phyloP scores from a whole-genome alignment of 2,797 vertebrate species.

The Acridotheres tristis region DNA sequence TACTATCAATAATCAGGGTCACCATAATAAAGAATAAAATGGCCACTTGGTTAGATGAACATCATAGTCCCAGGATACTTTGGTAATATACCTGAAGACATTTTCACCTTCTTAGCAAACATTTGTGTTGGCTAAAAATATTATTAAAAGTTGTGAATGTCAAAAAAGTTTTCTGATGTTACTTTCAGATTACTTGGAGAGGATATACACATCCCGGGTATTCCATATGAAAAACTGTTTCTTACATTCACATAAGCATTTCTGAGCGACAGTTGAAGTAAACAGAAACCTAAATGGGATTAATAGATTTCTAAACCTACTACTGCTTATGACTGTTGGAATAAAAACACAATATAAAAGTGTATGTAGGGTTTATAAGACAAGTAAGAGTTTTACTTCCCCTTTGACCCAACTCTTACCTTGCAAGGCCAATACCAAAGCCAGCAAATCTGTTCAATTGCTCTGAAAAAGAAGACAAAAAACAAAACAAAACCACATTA shows the following conservation, averaged over 20 bases:
- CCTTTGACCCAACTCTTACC: slow-evolving; percentile 74
- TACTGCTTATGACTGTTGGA: neutral
- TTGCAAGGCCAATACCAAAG: slow-evolving; percentile 96
- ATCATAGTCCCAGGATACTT: neutral
- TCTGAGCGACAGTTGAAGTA: neutral
- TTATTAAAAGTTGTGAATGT: neutral
- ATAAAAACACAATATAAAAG: neutral
- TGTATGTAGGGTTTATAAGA: accelerated
- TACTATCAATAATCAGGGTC: neutral
- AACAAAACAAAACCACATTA: slow-evolving; percentile 59
- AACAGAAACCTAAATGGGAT: neutral
- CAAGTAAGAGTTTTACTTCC: neutral
- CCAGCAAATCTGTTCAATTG: slow-evolving; percentile 94
- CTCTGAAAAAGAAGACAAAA: slow-evolving; percentile 75
- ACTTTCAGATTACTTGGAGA: neutral
- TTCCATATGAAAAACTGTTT: neutral
- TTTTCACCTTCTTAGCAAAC: neutral
- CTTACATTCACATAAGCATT: neutral
- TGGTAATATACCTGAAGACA: neutral
- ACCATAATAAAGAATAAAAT: neutral
- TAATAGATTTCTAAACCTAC: neutral
- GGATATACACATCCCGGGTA: neutral
- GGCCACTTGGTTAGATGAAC: neutral
- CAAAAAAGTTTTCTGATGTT: neutral
- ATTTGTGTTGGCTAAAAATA: neutral